Conservation (phyloP, 2,113 vertebrate genomes). For the Myodes glareolus region DNA sequence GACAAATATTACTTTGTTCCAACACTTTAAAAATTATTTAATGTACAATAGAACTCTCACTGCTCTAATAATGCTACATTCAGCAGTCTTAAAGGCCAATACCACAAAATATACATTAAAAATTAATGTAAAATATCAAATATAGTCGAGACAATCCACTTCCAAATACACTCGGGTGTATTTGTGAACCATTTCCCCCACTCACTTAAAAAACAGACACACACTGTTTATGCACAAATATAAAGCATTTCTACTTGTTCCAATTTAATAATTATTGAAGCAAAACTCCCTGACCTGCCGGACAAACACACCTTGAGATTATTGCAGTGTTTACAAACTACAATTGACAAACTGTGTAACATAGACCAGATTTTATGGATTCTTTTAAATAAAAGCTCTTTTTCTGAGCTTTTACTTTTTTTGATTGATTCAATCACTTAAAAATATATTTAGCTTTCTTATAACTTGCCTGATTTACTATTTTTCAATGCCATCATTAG, state of each 20-base stretch:
- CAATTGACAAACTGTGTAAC: neutral
- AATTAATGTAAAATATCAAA: conserved; percentile 30
- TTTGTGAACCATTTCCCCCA: neutral
- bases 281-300: neutral
- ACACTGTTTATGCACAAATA: neutral
- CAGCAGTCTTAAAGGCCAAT: conserved; percentile 71
- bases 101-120: conserved; percentile 46
- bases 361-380: neutral
- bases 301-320: neutral
- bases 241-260: neutral
- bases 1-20: conserved; percentile 68
- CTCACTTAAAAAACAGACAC: neutral
- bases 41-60: conserved; percentile 46
- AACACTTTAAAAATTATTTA: conserved; percentile 61
- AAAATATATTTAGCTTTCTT: conserved; percentile 20
- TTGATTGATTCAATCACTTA: neutral
- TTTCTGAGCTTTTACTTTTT: neutral
- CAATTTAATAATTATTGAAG: neutral
- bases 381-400: conserved; percentile 7
- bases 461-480: neutral
- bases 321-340: neutral
- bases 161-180: neutral
- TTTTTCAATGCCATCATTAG: neutral
- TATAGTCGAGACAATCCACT: neutral
- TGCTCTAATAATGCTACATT: conserved; percentile 3